Evolutionary conservation across 2,113 vertebrate species (phyloP).

Genomic region (Machaerirhynchus nigripectus): DNA sequence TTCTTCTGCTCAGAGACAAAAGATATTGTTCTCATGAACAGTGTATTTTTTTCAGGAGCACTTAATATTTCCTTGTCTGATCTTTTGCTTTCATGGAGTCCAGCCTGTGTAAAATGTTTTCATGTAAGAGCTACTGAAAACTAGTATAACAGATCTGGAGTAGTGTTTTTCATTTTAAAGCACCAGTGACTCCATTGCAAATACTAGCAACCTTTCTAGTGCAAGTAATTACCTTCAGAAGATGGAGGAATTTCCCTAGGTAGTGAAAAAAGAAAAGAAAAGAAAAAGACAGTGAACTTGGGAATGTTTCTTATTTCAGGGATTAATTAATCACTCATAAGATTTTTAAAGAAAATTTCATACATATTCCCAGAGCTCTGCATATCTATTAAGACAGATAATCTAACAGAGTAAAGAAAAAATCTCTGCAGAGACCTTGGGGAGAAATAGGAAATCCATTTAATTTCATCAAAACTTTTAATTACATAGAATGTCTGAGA

Average conservation of each 20-base stretch:
- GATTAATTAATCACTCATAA: not conserved
- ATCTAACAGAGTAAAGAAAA: not conserved
- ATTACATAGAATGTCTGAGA: not conserved
- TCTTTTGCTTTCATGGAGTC: not conserved
- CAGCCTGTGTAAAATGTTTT: not conserved
- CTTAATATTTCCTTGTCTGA: not conserved
- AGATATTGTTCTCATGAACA: not conserved
- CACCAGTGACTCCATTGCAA: not conserved
- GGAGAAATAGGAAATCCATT: not conserved
- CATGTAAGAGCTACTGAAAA: not conserved
- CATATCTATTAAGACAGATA: not conserved
- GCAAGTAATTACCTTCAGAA: not conserved
- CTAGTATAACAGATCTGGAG: not conserved
- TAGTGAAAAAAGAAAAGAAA: not conserved
- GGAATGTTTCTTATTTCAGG: not conserved
- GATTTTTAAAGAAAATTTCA: not conserved
- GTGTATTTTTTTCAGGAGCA: not conserved
- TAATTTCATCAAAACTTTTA: not conserved
- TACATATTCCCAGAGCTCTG: not conserved
- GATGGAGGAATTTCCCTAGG: not conserved
- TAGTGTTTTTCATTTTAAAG: not conserved
- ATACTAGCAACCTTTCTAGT: not conserved
- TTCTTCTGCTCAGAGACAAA: not conserved
- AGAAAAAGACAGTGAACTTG: not conserved
- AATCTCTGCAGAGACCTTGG: not conserved